Base-by-base conservation (phyloP, 2,888 invertebrate species). In the Andrena bucephala region DNA sequence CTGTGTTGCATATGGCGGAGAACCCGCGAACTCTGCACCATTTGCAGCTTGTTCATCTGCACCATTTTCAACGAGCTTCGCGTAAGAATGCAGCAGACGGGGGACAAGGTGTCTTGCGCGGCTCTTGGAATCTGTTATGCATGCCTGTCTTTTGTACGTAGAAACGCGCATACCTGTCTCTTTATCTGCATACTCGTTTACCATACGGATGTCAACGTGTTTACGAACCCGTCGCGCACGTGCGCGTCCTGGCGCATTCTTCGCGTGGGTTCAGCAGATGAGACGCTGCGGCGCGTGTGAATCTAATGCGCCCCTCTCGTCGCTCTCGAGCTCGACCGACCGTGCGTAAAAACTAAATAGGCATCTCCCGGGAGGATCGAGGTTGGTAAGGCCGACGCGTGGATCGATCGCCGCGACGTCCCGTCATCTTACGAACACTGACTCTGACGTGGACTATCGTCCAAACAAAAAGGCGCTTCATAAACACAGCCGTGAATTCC, bases 41-140 rank as follows among this genome's bases (percentile, higher is more conserved):
- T 16, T 72, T 29, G 5, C 29, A 27, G 60, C 48, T 69, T 48
- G 6, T 57, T 66, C 42, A n/a, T n/a, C n/a, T n/a, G n/a, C n/a
- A n/a, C n/a, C n/a, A n/a, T 48, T 36, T 69, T 2, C 42, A 67
- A 27, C 33, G 36, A 60, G 29, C n/a, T 20, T 33, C 63, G 33
- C 67, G 67, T 42, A 52, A 57, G 42, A 77, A 20, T 31, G 24
- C 54, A n/a, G 16, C 57, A 27, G 48, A 16, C 62, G 2, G 24
- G 36, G 65, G 20, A 13, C 31, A 59, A 50, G 16, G 20, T 67
- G 50, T n/a, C 66, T 77, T 52, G 36, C 42, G 68, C 65, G 31
- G 59, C 33, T 62, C 66, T 33, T 52, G n/a, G 68, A 76, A 83
- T 83, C 75, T 79, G 68, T 84, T 84, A 76, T 80, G 83, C 69